phyloP scores from a whole-genome alignment of 2,113 vertebrate species.

The Stigmatopora argus region DNA sequence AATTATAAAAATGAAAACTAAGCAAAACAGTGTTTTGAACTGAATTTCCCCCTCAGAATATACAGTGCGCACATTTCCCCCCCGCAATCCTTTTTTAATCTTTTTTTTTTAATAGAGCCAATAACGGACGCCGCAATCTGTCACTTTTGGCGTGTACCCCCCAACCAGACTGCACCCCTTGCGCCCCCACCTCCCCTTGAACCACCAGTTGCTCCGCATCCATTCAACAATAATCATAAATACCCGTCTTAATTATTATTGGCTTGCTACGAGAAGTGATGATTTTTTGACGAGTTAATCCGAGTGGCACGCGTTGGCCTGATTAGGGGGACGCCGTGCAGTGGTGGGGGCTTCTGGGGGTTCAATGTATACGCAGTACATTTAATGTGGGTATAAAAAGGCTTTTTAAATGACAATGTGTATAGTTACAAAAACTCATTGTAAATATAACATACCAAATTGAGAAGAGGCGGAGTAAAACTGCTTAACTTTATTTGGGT shows the following conservation, averaged over 20 bases:
- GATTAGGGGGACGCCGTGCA: conserved; percentile 86
- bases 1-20: too few relatives aligned
- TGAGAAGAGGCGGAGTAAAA: not conserved
- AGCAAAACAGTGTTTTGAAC: too few relatives aligned
- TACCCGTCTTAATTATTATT: conserved; percentile 86
- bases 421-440: not conserved
- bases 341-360: not conserved
- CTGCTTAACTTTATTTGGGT: not conserved
- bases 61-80: too few relatives aligned
- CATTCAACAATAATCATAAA: conserved; percentile 79
- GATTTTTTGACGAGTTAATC: conserved; percentile 83
- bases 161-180: conserved; percentile 41
- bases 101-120: conserved; percentile 50
- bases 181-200: not conserved
- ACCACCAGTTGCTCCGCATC: conserved; percentile 80
- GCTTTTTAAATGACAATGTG: not conserved
- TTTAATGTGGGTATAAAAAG: not conserved
- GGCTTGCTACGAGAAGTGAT: conserved; percentile 65
- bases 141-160: conserved; percentile 56
- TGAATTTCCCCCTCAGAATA: too few relatives aligned
- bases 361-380: not conserved
- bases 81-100: not conserved
- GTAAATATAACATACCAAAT: not conserved
- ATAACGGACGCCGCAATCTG: conserved; percentile 88
- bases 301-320: conserved; percentile 90